Conservation (phyloP, 1,140 invertebrate species). For the Medauroidea extradentata region DNA sequence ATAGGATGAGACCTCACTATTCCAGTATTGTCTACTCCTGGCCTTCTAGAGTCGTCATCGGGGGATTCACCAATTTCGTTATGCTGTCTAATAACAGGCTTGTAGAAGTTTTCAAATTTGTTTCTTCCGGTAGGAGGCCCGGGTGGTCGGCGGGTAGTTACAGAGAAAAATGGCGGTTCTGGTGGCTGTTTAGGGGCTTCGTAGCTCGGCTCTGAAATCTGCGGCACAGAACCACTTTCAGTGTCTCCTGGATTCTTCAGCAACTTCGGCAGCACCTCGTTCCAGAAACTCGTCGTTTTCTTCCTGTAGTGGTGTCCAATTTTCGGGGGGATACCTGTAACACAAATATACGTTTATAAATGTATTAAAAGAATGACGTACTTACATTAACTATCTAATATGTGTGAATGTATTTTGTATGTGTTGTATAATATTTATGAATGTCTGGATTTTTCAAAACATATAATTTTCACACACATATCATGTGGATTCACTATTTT, state of each 20-base stretch:
- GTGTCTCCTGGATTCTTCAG: conserved; percentile 40
- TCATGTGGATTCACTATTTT: no score
- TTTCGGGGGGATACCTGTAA: conserved; percentile 61
- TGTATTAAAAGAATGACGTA: neutral
- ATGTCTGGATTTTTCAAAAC: no score
- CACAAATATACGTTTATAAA: neutral
- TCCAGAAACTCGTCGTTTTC: conserved; percentile 67
- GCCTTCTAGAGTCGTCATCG: neutral
- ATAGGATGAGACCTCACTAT: no score
- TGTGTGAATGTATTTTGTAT: no score
- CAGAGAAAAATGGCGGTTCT: neutral
- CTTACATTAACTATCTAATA: no score
- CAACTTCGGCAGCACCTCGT: conserved; percentile 58
- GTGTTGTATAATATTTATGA: no score
- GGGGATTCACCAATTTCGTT: neutral
- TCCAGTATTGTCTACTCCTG: neutral
- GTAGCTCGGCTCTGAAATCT: conserved; percentile 5
- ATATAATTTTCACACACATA: no score
- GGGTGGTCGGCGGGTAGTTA: no score
- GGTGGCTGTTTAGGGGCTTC: neutral
- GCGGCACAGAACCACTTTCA: conserved; percentile 4
- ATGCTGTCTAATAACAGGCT: neutral
- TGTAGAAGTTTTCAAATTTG: neutral
- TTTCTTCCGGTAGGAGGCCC: neutral
- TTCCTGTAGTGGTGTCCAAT: conserved; percentile 58